A percentile compares a stretch with the other conserved stretches of the same genome.
Conservation (phyloP, 2,113 vertebrate species). For the Cervus canadensis region DNA sequence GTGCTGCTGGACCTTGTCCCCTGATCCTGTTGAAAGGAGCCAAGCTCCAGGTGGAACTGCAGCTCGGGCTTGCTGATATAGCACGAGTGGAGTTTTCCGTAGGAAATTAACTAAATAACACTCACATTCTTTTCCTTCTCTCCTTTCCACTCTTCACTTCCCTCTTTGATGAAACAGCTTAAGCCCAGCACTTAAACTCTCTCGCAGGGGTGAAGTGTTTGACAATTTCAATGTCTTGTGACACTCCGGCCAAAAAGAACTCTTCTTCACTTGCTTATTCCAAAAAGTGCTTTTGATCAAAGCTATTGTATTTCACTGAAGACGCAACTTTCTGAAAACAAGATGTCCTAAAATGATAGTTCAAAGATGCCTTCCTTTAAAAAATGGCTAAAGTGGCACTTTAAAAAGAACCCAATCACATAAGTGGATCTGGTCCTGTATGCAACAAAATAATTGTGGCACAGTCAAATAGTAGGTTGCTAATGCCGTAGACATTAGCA, state of each 20-base stretch:
- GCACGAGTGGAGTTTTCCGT: background rate
- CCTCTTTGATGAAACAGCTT: slow-evolving; percentile 20
- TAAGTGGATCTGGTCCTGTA: background rate
- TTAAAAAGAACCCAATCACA: slow-evolving; percentile 27
- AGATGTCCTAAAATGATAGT: background rate
- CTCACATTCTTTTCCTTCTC: background rate
- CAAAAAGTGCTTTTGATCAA: background rate
- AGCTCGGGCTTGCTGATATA: background rate
- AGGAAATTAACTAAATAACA: slow-evolving; percentile 25
- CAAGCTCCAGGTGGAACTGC: background rate
- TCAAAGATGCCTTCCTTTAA: background rate
- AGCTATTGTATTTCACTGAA: slow-evolving; percentile 9
- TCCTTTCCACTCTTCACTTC: slow-evolving; percentile 38
- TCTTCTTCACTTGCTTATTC: slow-evolving; percentile 27
- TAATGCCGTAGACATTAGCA: background rate
- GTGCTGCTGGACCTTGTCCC: background rate
- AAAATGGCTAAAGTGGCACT: slow-evolving; percentile 18
- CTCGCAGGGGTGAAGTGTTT: background rate
- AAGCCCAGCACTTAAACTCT: slow-evolving; percentile 9
- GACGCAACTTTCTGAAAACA: slow-evolving; percentile 14
- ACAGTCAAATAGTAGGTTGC: slow-evolving; percentile 4
- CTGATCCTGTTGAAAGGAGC: background rate
- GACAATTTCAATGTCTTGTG: slow-evolving; percentile 45
- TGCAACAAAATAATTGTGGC: slow-evolving; percentile 16
- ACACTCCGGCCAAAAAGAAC: background rate